Evolutionary conservation across 64 coral and sea anemone species (phyloP).

Genomic region (Platygyra sinensis): DNA sequence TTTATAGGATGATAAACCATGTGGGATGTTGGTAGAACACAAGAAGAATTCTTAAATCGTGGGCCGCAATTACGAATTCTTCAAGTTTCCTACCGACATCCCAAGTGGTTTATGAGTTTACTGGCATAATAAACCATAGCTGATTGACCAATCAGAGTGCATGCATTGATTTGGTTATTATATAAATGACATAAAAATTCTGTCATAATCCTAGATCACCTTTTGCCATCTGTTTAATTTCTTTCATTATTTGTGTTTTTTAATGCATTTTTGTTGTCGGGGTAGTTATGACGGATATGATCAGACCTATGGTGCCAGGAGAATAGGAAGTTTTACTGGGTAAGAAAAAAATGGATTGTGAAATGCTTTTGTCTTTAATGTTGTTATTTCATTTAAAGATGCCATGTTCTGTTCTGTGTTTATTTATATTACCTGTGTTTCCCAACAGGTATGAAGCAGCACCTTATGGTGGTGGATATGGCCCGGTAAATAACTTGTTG

Average conservation of each 20-base stretch:
- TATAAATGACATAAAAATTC: no score
- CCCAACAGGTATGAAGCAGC: slow-evolving; percentile 33
- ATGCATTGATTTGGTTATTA: no score
- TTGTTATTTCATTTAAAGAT: not conserved
- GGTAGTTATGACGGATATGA: slow-evolving; percentile 40
- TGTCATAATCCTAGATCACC: not conserved
- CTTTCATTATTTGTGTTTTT: not conserved
- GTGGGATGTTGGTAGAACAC: no score
- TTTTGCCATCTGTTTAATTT: not conserved
- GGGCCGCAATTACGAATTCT: no score
- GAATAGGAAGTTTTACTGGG: slow-evolving; percentile 46
- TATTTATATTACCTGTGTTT: not conserved
- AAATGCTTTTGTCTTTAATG: no score
- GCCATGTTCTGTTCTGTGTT: not conserved
- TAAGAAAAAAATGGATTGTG: not conserved
- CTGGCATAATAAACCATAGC: no score
- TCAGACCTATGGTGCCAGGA: slow-evolving; percentile 37
- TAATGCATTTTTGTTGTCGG: not conserved
- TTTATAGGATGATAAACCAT: no score
- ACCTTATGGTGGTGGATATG: slow-evolving; percentile 44
- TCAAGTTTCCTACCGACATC: no score
- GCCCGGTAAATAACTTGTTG: slow-evolving; percentile 14
- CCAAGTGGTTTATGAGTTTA: no score
- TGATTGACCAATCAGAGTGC: no score
- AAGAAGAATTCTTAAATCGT: no score